Base-by-base conservation (phyloP, 1,140 invertebrate genomes). In the Hyles vespertilio region DNA sequence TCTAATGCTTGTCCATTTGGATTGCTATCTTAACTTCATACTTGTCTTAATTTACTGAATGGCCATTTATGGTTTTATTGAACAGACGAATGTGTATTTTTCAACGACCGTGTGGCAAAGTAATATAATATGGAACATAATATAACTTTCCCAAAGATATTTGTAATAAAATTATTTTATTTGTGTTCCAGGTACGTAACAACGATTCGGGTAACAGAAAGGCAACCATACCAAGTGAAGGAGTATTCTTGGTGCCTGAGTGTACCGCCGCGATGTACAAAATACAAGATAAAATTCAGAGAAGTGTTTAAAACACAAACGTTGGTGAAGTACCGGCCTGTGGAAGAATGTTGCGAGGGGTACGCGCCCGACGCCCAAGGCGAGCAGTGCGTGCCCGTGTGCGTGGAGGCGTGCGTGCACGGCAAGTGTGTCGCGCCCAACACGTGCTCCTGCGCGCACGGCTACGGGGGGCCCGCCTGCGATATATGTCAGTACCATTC, bases 381-480 rank as follows among this genome's bases (percentile, higher is more conserved):
- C 22, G 89, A 92, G 57, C 91, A 89, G 46, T 97, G 96, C 77
- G 90, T 94, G 63, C 94, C 97, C 0, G 90, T 96, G 60, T 98
- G 97, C 82, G 92, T 92, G 5, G 90, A 95, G 34, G 89, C 93
- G 10, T 98, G 97, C 77, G 88, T 95, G 45, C 94, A 97, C 81
- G 97, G 97, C 10, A 92, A 91, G 46, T 98, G 97, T 79, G 84
- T 95, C 33, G 95, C 93, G 12, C 97, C 97, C 0, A 94, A 98
- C 70, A 92, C 92, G 58, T 98, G 97, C 81, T 93, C 96, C 81
- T 98, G 97, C 76, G 93, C 94, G 59, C 92, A 93, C 47, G 96
- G 96, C 49, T 98, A 94, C 79, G 96, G 97, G 45, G 97, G 97
- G 40, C 94, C 95, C 5, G 91, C 92, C 40, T 98, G 97, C 87